A percentile compares a stretch with the other conserved stretches of the same genome.
Conservation (phyloP, 2,113 vertebrate species). For the Heterotis niloticus region DNA sequence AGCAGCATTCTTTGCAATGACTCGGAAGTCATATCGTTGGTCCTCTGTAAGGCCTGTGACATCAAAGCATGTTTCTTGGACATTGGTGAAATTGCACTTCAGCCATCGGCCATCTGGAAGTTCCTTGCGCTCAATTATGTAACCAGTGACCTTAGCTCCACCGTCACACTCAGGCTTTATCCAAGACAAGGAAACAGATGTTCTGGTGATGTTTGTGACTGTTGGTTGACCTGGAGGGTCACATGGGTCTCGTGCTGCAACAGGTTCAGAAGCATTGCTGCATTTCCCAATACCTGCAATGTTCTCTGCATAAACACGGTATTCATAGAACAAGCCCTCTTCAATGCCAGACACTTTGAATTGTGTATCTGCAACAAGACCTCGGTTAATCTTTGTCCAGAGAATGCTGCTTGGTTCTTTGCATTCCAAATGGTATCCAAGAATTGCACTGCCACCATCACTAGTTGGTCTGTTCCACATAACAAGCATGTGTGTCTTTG, state of each 20-base stretch:
- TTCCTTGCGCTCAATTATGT: conserved; percentile 86
- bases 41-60: conserved; percentile 92
- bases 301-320: conserved; percentile 92
- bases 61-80: conserved; percentile 90
- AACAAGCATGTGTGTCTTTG: conserved; percentile 88
- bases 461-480: conserved; percentile 84
- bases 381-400: conserved; percentile 92
- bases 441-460: conserved; percentile 86
- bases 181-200: conserved; percentile 89
- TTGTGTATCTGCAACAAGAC: conserved; percentile 80
- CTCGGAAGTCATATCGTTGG: conserved; percentile 87
- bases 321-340: conserved; percentile 90
- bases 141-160: conserved; percentile 89
- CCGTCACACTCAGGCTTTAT: conserved; percentile 84
- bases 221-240: conserved; percentile 85
- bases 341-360: conserved; percentile 92
- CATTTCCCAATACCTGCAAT: conserved; percentile 92
- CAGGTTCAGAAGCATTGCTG: conserved; percentile 84
- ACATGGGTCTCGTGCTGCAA: conserved; percentile 92
- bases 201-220: conserved; percentile 93
- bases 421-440: conserved; percentile 90
- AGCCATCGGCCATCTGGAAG: conserved; percentile 92
- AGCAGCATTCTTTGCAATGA: conserved; percentile 91
- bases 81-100: conserved; percentile 91
- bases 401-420: conserved; percentile 95